Percentiles rank a stretch among this genome's conserved stretches.
These are phyloP conservation scores for Meles meles DNA, from an alignment of 2,113 vertebrate species.

Conservation along the genomic window DNA sequence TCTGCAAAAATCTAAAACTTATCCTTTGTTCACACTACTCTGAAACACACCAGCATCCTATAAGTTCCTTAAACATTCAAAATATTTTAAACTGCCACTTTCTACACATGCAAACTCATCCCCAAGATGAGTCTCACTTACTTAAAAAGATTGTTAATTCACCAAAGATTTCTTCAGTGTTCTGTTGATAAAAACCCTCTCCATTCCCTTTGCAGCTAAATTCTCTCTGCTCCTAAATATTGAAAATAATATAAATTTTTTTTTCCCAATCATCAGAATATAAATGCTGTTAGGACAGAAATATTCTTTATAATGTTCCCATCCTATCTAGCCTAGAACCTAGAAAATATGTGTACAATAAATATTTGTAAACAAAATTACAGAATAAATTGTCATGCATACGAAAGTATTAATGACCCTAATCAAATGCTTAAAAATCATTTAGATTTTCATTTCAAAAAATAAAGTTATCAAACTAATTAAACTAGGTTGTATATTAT, in stretches of 20 bases:
- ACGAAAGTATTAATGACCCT: not conserved
- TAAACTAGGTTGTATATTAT: slow-evolving; percentile 52
- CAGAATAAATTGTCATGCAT: not conserved
- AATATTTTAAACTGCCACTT: not conserved
- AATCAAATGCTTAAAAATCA: slow-evolving; percentile 47
- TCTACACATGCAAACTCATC: not conserved
- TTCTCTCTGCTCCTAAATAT: not conserved
- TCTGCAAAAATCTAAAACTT: not conserved
- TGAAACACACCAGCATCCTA: not conserved
- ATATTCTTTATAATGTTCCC: not conserved
- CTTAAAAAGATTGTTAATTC: not conserved
- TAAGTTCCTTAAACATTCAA: not conserved
- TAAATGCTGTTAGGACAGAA: not conserved
- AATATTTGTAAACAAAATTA: slow-evolving; percentile 3
- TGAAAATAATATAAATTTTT: not conserved
- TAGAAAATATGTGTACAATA: not conserved
- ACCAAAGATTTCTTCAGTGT: not conserved
- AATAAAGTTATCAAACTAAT: slow-evolving; percentile 34
- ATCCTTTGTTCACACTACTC: not conserved
- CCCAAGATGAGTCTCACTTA: not conserved
- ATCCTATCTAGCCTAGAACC: not conserved
- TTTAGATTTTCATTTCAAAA: slow-evolving; percentile 29
- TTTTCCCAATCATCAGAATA: not conserved
- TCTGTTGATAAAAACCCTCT: not conserved
- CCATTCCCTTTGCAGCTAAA: not conserved